Base-by-base conservation (phyloP, 2,888 invertebrate species). In the Cryptosula pallasiana region DNA sequence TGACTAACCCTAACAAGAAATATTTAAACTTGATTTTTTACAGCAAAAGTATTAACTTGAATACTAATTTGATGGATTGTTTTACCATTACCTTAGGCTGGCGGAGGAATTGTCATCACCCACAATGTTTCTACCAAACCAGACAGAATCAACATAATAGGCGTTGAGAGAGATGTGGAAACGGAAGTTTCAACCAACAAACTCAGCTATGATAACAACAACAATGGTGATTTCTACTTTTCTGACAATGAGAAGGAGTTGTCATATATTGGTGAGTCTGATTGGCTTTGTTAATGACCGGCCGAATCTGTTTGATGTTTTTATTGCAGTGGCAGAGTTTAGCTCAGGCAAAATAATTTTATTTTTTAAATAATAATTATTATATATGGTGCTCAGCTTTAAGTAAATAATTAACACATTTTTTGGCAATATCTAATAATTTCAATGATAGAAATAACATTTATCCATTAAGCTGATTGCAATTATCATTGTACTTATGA, bases 71-170 rank as follows among this genome's bases (percentile, higher is more conserved):
- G n/a, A n/a, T n/a, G n/a, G n/a, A n/a, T n/a, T n/a, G n/a, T n/a
- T n/a, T n/a, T n/a, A n/a, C n/a, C n/a, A n/a, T n/a, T n/a, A n/a
- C n/a, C n/a, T n/a, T 45, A 55, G 55, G 23, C 16, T 25, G 23
- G 23, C 5, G 55, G 55, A 5, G 78, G 77, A 71, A 55, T 82
- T 1, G 77, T 79, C 3, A 73, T 82, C 34, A 75, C 72, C 9
- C 78, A 80, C 58, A 73, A 75, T 55, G 75, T 81, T 0, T 76
- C 75, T 5, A 75, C 76, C n/a, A 71, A 75, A 5, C 81, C 83
- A 0, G 83, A 83, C 73, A 70, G 78, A n/a, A 77, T 83, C 32
- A 74, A 75, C 32, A 72, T 63, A 2, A 2, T 9, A 9, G 63
- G 63, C 25, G 32, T 13, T 5, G 1, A 16, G 13, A 63, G 32